Evolutionary conservation across 2,888 invertebrate genomes (phyloP).

Genomic region (Tribolium freemani): DNA sequence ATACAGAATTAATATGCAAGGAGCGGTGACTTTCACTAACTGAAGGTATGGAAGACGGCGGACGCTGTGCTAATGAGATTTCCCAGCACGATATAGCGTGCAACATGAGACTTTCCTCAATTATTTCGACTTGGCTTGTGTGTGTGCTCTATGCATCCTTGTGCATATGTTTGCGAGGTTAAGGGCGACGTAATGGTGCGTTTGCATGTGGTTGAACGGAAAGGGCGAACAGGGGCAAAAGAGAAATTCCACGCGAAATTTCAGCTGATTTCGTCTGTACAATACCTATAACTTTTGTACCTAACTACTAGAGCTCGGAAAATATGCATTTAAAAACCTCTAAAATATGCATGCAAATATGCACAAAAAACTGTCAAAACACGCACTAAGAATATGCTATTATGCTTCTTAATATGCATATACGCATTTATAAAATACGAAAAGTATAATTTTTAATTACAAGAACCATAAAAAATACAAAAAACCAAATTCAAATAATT

Average conservation of each 20-base stretch:
- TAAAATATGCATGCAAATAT: too few relatives aligned
- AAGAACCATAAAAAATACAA: too few relatives aligned
- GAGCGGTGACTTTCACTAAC: constrained; percentile 27
- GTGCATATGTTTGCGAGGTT: constrained; percentile 47
- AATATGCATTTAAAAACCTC: too few relatives aligned
- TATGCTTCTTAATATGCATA: too few relatives aligned
- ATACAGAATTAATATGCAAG: constrained; percentile 30
- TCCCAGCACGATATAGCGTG: constrained; percentile 47
- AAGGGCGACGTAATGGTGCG: constrained; percentile 10
- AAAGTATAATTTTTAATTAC: too few relatives aligned
- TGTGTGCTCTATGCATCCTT: constrained; percentile 24
- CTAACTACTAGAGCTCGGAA: too few relatives aligned
- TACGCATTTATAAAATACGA: too few relatives aligned
- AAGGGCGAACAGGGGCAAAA: constrained; percentile 2
- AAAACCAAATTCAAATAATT: too few relatives aligned
- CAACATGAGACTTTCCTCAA: constrained; percentile 51
- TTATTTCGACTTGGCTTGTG: constrained; percentile 46
- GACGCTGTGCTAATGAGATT: constrained; percentile 49
- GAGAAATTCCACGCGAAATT: constrained; percentile 12
- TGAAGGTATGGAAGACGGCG: constrained; percentile 12
- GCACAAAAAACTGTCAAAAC: too few relatives aligned
- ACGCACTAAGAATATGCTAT: too few relatives aligned
- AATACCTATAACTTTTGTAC: too few relatives aligned
- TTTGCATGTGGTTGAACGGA: constrained; percentile 22
- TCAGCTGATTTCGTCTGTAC: not conserved